phyloP scores from a whole-genome alignment of 2,113 vertebrate genomes.

The Phoxinus phoxinus region DNA sequence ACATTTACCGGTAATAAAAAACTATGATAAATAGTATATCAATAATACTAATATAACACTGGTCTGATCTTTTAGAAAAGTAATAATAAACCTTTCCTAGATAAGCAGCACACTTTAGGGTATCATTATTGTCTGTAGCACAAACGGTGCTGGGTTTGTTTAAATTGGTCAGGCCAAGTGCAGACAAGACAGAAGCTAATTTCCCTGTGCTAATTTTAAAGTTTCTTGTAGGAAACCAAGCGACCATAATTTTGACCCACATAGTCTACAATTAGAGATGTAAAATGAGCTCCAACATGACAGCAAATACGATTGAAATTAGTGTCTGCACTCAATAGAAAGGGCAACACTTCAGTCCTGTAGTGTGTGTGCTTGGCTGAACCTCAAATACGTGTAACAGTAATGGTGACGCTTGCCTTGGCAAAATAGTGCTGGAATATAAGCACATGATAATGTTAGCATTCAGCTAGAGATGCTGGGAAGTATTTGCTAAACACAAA shows the following conservation, averaged over 20 bases:
- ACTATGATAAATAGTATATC: neutral
- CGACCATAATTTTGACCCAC: constrained; percentile 1
- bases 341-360: neutral
- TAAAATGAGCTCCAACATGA: constrained; percentile 21
- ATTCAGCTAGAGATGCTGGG: neutral
- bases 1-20: too few relatives aligned
- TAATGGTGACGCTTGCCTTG: neutral
- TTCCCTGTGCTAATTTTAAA: neutral
- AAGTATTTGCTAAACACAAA: neutral
- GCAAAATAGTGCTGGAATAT: neutral
- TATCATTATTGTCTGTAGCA: neutral
- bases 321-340: neutral
- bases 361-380: neutral
- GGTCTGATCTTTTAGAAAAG: neutral
- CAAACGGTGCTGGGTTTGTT: neutral
- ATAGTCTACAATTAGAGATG: constrained; percentile 22
- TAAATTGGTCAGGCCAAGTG: neutral
- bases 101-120: neutral
- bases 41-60: neutral
- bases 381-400: neutral
- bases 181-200: neutral
- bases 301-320: constrained; percentile 13
- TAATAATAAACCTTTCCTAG: neutral
- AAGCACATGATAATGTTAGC: neutral
- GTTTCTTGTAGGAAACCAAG: neutral